phyloP scores from a whole-genome alignment of 2,888 invertebrate genomes.

The Glomeris marginata region DNA sequence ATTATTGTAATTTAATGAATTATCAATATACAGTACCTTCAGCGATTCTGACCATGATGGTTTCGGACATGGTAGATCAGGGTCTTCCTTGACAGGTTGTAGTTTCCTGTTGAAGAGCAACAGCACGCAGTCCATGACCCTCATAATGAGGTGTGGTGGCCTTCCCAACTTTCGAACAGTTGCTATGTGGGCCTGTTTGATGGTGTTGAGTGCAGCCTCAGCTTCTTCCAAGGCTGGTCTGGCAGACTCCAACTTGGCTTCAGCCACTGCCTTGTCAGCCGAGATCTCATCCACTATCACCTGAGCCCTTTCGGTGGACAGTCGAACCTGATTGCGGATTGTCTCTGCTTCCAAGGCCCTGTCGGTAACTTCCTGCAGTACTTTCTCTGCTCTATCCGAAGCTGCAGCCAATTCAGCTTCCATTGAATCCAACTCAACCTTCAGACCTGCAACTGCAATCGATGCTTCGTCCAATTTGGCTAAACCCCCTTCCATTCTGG shows the following conservation, averaged over 20 bases:
- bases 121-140: constrained; percentile 94
- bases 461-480: constrained; percentile 92
- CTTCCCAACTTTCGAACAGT: constrained; percentile 86
- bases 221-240: constrained; percentile 92
- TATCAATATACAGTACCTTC: constrained; percentile 41
- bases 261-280: constrained; percentile 77
- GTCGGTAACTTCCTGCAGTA: constrained; percentile 76
- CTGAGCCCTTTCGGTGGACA: constrained; percentile 91
- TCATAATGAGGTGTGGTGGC: constrained; percentile 90
- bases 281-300: constrained; percentile 69
- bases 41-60: constrained; percentile 94
- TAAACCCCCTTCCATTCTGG: constrained; percentile 87
- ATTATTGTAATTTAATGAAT: neutral
- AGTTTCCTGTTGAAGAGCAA: constrained; percentile 80
- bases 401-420: constrained; percentile 85
- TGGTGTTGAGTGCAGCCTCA: constrained; percentile 85
- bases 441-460: constrained; percentile 76
- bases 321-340: constrained; percentile 88
- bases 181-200: constrained; percentile 90
- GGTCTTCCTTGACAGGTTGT: constrained; percentile 65
- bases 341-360: constrained; percentile 89
- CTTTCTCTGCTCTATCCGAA: constrained; percentile 78
- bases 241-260: constrained; percentile 84
- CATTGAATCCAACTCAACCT: constrained; percentile 83
- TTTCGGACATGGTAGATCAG: constrained; percentile 67